Conservation (phyloP, 1,140 invertebrate genomes). For the Drosophila sulfurigaster region DNA sequence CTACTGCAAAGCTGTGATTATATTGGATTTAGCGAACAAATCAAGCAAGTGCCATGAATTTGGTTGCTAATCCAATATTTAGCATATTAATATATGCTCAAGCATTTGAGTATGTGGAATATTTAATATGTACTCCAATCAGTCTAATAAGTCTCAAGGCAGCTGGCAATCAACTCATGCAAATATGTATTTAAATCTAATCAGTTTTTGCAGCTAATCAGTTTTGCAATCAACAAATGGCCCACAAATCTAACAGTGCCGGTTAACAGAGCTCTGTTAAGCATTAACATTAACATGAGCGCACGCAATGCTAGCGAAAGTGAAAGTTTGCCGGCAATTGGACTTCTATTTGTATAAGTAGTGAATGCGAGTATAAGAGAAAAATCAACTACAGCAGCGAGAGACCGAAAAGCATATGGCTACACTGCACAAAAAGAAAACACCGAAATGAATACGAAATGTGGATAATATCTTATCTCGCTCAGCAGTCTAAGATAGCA, state of each 20-base stretch:
- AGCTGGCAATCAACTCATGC: constrained; percentile 13
- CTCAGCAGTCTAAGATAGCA: neutral
- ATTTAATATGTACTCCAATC: constrained; percentile 10
- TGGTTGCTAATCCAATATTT: neutral
- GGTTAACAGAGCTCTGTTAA: constrained; percentile 31
- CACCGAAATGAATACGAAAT: neutral
- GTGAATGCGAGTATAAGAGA: constrained; percentile 27
- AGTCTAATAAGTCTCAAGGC: constrained; percentile 13
- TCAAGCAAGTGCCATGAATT: neutral
- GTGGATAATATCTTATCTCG: neutral
- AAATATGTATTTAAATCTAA: constrained; percentile 30
- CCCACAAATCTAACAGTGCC: constrained; percentile 27
- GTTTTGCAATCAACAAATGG: constrained; percentile 46
- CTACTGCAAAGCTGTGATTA: neutral
- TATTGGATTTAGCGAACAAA: neutral
- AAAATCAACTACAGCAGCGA: neutral
- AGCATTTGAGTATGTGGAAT: neutral
- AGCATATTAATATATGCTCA: constrained; percentile 3
- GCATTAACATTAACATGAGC: neutral
- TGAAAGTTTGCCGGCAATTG: constrained; percentile 43
- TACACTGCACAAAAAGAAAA: constrained; percentile 16
- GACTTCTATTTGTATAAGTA: constrained; percentile 23
- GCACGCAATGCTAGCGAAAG: constrained; percentile 19
- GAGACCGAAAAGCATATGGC: constrained; percentile 1
- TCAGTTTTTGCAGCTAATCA: constrained; percentile 28